Conservation (phyloP, 2,113 vertebrate genomes). For the Rhynchopsitta pachyrhyncha region DNA sequence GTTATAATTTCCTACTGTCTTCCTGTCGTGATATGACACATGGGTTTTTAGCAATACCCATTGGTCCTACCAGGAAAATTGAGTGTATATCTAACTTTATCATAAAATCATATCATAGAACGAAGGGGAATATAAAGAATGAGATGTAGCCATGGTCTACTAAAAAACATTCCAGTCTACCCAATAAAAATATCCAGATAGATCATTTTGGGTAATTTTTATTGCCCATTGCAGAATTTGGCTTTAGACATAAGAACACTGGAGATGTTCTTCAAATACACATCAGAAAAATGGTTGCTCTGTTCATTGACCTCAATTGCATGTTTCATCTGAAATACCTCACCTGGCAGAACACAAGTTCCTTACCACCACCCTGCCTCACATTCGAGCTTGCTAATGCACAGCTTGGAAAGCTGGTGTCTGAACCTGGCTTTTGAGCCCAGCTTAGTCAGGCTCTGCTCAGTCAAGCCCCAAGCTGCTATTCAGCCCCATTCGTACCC, state of each 20-base stretch:
- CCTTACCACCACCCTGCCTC: background rate
- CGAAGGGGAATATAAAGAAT: background rate
- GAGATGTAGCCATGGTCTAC: background rate
- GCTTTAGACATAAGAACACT: background rate
- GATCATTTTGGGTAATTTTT: background rate
- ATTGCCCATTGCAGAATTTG: background rate
- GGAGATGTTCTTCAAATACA: background rate
- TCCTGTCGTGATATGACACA: background rate
- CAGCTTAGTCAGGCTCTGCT: background rate
- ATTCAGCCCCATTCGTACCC: background rate
- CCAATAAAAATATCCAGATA: background rate
- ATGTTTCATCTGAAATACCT: background rate
- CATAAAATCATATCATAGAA: background rate
- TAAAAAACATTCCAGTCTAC: background rate
- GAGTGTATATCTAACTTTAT: background rate
- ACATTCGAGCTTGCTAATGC: accelerated
- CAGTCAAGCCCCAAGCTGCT: background rate
- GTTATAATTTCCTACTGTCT: background rate
- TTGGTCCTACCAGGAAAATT: background rate
- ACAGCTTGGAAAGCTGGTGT: background rate
- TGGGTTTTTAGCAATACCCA: background rate
- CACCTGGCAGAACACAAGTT: background rate
- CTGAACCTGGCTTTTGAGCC: background rate
- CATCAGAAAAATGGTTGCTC: accelerated
- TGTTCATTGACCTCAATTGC: background rate